Conservation (phyloP, 1,140 invertebrate species). For the Sminthurides bifidus region DNA sequence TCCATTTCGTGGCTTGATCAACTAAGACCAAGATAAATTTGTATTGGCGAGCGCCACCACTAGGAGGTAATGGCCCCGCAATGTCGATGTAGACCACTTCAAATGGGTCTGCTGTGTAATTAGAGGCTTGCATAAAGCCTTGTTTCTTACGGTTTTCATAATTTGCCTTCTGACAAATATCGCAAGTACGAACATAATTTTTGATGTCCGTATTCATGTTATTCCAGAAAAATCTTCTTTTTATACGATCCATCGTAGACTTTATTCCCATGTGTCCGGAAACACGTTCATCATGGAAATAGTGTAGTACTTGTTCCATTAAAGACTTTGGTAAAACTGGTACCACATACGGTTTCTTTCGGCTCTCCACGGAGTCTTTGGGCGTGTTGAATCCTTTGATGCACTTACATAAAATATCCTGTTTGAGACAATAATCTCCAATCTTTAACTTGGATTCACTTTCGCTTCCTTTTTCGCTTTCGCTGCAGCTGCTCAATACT, state of each 20-base stretch:
- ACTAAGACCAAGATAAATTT: constrained; percentile 33
- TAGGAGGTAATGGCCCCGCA: constrained; percentile 21
- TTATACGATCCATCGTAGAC: neutral
- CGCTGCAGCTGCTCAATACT: no score
- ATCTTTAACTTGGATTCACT: no score
- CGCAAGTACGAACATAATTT: constrained; percentile 21
- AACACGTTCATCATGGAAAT: constrained; percentile 18
- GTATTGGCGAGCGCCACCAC: constrained; percentile 14
- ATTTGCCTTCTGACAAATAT: constrained; percentile 20
- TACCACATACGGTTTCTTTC: no score
- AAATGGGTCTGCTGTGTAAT: constrained; percentile 7
- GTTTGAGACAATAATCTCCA: no score
- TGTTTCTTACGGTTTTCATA: neutral
- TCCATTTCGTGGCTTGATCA: constrained; percentile 34
- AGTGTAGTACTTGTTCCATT: neutral
- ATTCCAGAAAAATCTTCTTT: constrained; percentile 17
- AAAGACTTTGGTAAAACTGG: constrained; percentile 13
- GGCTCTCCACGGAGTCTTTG: no score
- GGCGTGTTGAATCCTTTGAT: no score
- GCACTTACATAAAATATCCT: no score
- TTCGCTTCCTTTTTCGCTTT: no score
- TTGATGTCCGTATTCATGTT: constrained; percentile 18
- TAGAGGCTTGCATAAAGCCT: neutral
- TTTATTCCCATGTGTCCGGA: constrained; percentile 10
- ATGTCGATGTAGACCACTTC: constrained; percentile 21